Base-by-base conservation (phyloP, 2,888 invertebrate species). In the Bursaphelenchus okinawaensis region DNA sequence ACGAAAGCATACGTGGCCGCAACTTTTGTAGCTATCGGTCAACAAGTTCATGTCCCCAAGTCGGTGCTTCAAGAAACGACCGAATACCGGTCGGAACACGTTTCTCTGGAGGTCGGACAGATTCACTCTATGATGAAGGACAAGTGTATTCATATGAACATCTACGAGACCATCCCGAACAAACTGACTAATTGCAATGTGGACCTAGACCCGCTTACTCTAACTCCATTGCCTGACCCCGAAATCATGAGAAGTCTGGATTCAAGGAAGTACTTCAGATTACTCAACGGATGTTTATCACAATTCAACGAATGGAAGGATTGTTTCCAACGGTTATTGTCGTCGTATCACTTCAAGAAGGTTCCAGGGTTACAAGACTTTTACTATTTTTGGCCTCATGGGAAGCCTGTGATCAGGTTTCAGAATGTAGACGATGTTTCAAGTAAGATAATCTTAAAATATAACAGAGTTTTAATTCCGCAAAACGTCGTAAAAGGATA, bases 301-400 rank as follows among this genome's bases (percentile, higher is more conserved):
- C 16, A 22, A 4, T 59, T 19, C 40, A 27, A 59, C 7, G 40
- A 20, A 19, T 59, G 50, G 50, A 24, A 31, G n/a, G 29, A 26
- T 7, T 51, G 63, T 2, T 70, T 71, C 29, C 65, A 71, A n/a
- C 40, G 64, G 8, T 55, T 71, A 16, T 52, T 71, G 29, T 26
- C 57, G 12, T 52, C 31, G 52, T 65, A 71, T 60, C 50, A 51
- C 26, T 71, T 71, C 63, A 55, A 59, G n/a, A 57, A 54, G n/a
- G 71, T 71, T 12, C 73, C 71, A 1, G 64, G 63, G 19, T 55
- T 71, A 19, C 50, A 51, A 9, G 67, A 74, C 29, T 73, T 67
- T 54, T 71, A 72, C 55, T 71, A 64, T 54, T 73, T 67, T 61
- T 71, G 71, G 67, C 71, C 71, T 19, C 57, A 64, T 7, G n/a